Conservation (phyloP, 2,113 vertebrate species). For the Typhlomys cinereus region DNA sequence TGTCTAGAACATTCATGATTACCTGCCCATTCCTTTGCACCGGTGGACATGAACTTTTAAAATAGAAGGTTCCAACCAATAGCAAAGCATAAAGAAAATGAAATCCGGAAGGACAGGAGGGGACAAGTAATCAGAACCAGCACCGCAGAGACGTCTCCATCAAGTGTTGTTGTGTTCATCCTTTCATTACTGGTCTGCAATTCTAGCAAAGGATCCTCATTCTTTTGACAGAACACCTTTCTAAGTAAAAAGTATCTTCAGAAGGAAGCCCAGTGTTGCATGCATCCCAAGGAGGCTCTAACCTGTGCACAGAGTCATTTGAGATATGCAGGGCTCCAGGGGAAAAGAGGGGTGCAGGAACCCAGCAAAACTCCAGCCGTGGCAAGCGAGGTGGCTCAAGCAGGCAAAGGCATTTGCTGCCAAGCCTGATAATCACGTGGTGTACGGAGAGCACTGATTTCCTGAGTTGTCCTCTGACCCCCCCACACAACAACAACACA, state of each 20-base stretch:
- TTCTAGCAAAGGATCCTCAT: neutral
- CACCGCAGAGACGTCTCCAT: neutral
- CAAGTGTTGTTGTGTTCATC: neutral
- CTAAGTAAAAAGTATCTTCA: neutral
- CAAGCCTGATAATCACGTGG: no score
- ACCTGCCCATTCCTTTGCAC: neutral
- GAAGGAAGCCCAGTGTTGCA: neutral
- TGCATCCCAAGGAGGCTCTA: neutral
- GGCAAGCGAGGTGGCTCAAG: neutral
- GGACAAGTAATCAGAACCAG: accelerated
- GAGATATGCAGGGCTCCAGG: neutral
- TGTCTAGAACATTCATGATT: neutral
- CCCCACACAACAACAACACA: no score
- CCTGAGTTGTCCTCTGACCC: no score
- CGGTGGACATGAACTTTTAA: neutral
- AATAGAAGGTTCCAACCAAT: neutral
- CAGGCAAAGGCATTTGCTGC: no score
- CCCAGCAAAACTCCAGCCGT: neutral
- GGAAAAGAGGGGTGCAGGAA: neutral
- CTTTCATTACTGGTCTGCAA: no score
- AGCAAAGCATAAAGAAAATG: neutral
- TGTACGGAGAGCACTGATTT: no score
- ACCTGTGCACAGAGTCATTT: neutral
- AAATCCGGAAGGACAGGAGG: neutral
- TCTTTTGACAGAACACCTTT: neutral